Percentiles rank a stretch among this genome's conserved stretches.
Evolutionary conservation across 1,140 invertebrate genomes (phyloP).

Genomic region (Drosophila persimilis): DNA sequence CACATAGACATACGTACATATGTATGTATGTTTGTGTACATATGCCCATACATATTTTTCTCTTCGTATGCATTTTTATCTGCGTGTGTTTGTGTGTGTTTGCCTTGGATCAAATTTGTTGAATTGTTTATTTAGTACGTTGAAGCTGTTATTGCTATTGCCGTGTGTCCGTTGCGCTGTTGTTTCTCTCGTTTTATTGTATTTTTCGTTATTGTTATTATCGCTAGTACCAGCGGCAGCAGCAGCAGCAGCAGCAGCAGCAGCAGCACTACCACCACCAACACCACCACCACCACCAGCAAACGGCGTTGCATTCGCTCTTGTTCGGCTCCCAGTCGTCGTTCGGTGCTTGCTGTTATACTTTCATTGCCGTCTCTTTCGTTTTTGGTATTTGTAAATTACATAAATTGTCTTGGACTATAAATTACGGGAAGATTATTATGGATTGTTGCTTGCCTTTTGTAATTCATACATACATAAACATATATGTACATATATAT

Average conservation of each 20-base stretch:
- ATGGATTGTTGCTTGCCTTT: conserved; percentile 66
- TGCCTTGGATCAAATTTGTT: conserved; percentile 81
- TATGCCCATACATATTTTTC: conserved; percentile 29
- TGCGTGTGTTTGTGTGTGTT: conserved; percentile 61
- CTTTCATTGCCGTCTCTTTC: conserved; percentile 64
- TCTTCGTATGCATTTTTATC: conserved; percentile 74
- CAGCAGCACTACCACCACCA: conserved; percentile 15
- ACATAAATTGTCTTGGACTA: conserved; percentile 81
- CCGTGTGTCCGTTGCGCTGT: conserved; percentile 53
- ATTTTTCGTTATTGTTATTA: conserved; percentile 78
- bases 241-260: conserved; percentile 40
- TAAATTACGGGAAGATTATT: conserved; percentile 81
- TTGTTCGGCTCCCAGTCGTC: conserved; percentile 7
- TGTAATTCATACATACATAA: conserved; percentile 5
- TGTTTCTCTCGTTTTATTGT: conserved; percentile 33
- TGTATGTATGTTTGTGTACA: background rate
- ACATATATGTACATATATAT: conserved; percentile 14
- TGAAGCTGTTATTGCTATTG: conserved; percentile 59
- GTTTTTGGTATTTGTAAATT: conserved; percentile 80
- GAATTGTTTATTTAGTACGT: conserved; percentile 82
- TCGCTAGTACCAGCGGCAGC: conserved; percentile 63
- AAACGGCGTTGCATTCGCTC: conserved; percentile 1
- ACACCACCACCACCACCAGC: conserved; percentile 43
- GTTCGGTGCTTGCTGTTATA: conserved; percentile 28
- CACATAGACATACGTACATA: conserved; percentile 38